phyloP scores from a whole-genome alignment of 2,113 vertebrate species.

The Ciconia maguari region DNA sequence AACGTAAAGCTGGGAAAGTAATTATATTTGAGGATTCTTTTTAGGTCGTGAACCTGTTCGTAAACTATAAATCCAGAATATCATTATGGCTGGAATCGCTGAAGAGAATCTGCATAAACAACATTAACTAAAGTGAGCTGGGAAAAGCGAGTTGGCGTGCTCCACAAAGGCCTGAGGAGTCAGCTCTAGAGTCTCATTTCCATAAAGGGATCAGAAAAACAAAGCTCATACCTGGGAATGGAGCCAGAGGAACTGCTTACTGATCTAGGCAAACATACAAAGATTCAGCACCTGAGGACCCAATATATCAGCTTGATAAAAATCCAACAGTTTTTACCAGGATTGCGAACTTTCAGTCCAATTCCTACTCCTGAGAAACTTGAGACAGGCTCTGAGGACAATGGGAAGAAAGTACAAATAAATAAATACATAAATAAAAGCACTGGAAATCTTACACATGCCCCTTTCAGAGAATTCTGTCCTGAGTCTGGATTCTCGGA shows the following conservation, averaged over 20 bases:
- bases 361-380: background rate
- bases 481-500: background rate
- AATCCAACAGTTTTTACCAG: background rate
- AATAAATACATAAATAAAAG: background rate
- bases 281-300: background rate
- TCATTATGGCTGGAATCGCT: background rate
- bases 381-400: background rate
- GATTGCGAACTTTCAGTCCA: background rate
- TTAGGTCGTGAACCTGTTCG: background rate
- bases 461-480: background rate
- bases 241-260: background rate
- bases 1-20: background rate
- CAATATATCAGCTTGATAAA: background rate
- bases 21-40: background rate
- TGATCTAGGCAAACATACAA: background rate
- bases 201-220: background rate
- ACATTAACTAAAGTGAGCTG: background rate
- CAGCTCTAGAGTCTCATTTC: background rate
- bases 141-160: accelerated
- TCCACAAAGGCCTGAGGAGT: background rate
- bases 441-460: background rate
- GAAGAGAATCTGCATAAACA: background rate
- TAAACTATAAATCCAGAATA: background rate
- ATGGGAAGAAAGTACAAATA: background rate
- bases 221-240: background rate